A percentile compares a stretch with the other conserved stretches of the same genome.
These are phyloP conservation scores for Sturnus vulgaris DNA, from an alignment of 2,113 vertebrate species.

Conservation along the genomic window DNA sequence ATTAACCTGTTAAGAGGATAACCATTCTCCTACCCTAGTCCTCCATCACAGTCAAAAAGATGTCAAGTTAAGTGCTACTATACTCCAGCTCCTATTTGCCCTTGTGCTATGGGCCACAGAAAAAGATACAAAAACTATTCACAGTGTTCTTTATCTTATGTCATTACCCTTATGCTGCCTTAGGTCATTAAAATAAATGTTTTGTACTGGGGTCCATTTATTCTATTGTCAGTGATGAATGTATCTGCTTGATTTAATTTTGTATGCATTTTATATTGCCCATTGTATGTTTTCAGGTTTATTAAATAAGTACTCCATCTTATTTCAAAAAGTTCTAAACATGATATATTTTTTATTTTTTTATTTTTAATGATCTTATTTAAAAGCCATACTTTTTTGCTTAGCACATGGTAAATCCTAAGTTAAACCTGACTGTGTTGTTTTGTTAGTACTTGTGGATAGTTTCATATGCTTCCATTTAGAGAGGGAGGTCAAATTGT, in stretches of 20 bases:
- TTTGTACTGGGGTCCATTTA: conserved; percentile 66
- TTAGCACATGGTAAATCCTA: background rate
- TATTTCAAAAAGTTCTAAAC: conserved; percentile 16
- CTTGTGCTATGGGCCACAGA: background rate
- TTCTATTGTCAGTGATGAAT: conserved; percentile 76
- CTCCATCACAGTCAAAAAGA: conserved; percentile 62
- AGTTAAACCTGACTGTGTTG: background rate
- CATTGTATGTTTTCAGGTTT: conserved; percentile 63
- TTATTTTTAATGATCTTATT: conserved; percentile 1
- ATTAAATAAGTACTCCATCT: conserved; percentile 63
- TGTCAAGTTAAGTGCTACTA: conserved; percentile 13
- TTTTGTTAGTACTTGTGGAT: background rate
- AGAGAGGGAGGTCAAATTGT: background rate
- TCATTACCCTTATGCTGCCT: conserved; percentile 56
- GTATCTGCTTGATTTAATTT: conserved; percentile 71
- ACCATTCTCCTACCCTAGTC: background rate
- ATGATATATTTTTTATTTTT: background rate
- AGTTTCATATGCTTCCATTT: background rate
- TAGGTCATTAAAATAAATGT: conserved; percentile 76
- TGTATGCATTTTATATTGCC: conserved; percentile 66
- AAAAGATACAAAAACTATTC: conserved; percentile 42
- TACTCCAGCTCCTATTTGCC: background rate
- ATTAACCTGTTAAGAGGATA: conserved; percentile 63
- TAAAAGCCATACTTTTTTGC: conserved; percentile 7
- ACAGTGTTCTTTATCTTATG: conserved; percentile 57